phyloP scores from a whole-genome alignment of 2,797 vertebrate species.

The Percopsis omiscomaycus region DNA sequence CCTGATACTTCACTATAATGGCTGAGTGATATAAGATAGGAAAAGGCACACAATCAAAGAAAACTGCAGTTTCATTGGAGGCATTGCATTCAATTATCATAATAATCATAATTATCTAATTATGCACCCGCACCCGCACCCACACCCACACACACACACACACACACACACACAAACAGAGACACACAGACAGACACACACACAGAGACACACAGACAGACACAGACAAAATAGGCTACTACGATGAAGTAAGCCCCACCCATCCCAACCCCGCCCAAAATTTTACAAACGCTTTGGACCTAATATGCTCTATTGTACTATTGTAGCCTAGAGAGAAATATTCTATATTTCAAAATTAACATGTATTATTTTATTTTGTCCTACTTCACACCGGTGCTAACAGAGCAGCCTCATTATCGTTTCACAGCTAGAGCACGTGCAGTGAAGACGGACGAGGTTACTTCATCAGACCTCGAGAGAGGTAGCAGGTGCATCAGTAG shows the following conservation, averaged over 20 bases:
- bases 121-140: background rate
- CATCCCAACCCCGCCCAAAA: too few species aligned
- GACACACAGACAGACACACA: background rate
- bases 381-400: conserved; percentile 23
- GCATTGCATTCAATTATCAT: background rate
- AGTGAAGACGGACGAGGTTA: conserved; percentile 13
- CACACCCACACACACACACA: background rate
- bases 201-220: background rate
- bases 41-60: conserved; percentile 1
- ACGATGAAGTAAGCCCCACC: too few species aligned
- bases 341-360: too few species aligned
- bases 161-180: background rate
- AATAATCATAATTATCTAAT: background rate
- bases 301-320: too few species aligned
- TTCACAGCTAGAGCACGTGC: conserved; percentile 58
- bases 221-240: background rate
- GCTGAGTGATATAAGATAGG: conserved; percentile 32
- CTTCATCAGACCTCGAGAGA: conserved; percentile 10
- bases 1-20: conserved; percentile 37
- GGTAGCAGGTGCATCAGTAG: too few species aligned
- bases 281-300: too few species aligned
- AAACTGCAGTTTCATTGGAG: background rate
- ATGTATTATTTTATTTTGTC: background rate
- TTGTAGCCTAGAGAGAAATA: too few species aligned
- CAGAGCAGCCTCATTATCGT: conserved; percentile 50